A percentile compares a stretch with the other conserved stretches of the same genome.
Conservation (phyloP, 2,888 invertebrate genomes). For the Tuta absoluta region DNA sequence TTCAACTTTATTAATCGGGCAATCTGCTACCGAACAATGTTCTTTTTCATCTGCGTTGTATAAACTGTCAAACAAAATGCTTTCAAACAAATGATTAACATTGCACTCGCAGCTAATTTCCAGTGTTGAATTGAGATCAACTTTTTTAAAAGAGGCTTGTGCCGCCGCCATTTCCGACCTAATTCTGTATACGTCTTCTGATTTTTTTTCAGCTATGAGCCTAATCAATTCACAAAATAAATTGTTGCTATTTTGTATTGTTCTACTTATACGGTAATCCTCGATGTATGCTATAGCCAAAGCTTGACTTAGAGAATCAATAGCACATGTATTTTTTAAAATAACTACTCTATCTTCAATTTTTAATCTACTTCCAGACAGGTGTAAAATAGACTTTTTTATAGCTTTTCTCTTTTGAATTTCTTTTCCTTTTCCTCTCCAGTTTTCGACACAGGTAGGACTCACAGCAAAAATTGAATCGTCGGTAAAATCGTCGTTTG, state of each 20-base stretch:
- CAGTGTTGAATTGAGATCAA: conserved; percentile 25
- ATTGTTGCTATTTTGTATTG: conserved; percentile 29
- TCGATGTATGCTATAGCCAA: conserved; percentile 29
- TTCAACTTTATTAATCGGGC: conserved; percentile 26
- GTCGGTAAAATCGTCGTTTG: conserved; percentile 28
- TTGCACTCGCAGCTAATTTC: conserved; percentile 31
- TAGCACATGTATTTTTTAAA: conserved; percentile 29
- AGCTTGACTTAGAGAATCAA: conserved; percentile 31
- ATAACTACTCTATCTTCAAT: conserved; percentile 27
- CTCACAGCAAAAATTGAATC: conserved; percentile 30
- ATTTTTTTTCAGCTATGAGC: conserved; percentile 26
- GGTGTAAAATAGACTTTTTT: conserved; percentile 27
- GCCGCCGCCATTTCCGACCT: conserved; percentile 29
- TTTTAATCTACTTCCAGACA: conserved; percentile 30
- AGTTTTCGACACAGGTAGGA: conserved; percentile 30
- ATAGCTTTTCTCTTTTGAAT: conserved; percentile 28
- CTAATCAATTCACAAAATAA: conserved; percentile 29
- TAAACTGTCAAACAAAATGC: conserved; percentile 32
- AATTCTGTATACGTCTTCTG: conserved; percentile 29
- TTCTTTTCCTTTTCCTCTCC: conserved; percentile 30
- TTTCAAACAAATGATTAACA: conserved; percentile 33
- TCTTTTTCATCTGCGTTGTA: conserved; percentile 31
- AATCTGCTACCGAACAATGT: conserved; percentile 29
- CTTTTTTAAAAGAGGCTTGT: conserved; percentile 28
- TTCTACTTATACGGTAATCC: conserved; percentile 29